Conservation (phyloP, 2,797 vertebrate species). For the Oophaga sylvatica region DNA sequence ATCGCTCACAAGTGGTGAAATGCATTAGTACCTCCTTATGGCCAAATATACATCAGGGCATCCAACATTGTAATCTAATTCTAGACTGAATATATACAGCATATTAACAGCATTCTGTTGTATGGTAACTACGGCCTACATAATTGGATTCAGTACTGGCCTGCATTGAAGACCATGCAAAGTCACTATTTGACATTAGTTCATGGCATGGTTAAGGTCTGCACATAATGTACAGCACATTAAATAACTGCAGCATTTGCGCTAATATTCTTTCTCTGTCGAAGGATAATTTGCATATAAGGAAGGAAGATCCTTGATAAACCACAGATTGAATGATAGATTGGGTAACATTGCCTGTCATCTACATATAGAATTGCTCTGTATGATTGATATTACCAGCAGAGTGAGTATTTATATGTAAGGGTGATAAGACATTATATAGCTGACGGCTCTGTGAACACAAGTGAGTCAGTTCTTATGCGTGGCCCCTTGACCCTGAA, state of each 20-base stretch:
- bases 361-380: no score
- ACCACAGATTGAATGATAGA: neutral
- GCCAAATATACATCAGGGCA: neutral
- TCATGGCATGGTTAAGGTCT: neutral
- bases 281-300: neutral
- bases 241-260: neutral
- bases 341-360: no score
- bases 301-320: neutral
- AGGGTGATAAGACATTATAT: neutral
- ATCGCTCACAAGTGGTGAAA: neutral
- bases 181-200: neutral
- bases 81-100: neutral
- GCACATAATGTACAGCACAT: neutral
- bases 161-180: neutral
- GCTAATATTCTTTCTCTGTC: neutral
- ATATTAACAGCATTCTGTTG: slow-evolving; percentile 5
- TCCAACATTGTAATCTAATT: slow-evolving; percentile 8
- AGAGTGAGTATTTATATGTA: neutral
- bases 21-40: slow-evolving; percentile 30
- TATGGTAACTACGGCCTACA: no score
- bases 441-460: no score
- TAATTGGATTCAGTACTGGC: neutral
- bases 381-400: neutral
- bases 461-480: no score
- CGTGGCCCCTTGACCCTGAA: no score